Conservation (phyloP, 2,113 vertebrate species). For the Antigone vipio region DNA sequence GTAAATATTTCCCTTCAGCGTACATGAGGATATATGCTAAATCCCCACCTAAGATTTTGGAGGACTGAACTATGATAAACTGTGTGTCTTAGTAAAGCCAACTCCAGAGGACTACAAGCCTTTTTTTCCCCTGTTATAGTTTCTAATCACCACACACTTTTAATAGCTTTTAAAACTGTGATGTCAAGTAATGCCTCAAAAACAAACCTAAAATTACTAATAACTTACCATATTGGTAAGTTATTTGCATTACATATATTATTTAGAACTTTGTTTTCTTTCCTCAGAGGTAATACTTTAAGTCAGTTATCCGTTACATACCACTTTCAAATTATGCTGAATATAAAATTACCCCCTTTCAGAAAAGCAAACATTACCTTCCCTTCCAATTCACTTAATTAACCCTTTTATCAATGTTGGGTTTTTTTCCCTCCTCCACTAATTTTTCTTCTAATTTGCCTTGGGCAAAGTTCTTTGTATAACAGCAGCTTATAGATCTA, state of each 20-base stretch:
- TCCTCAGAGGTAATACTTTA: not conserved
- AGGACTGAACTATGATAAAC: not conserved
- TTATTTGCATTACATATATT: not conserved
- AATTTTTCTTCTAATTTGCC: constrained; percentile 44
- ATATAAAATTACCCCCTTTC: constrained; percentile 2
- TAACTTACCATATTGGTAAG: not conserved
- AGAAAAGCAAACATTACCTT: constrained; percentile 27
- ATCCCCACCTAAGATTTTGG: not conserved
- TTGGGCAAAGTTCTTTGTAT: constrained; percentile 52
- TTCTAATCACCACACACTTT: not conserved
- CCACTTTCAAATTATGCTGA: constrained; percentile 4
- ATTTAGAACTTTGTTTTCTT: not conserved
- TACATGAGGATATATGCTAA: not conserved
- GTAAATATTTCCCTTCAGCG: not conserved
- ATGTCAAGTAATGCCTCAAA: not conserved
- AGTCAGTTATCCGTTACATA: not conserved
- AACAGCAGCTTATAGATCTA: constrained; percentile 43
- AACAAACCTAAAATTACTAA: not conserved
- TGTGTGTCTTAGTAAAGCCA: not conserved
- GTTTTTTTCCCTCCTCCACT: constrained; percentile 23
- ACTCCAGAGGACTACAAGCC: not conserved
- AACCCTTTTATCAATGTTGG: constrained; percentile 50
- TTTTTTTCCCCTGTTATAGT: not conserved
- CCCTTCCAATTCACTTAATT: constrained; percentile 49
- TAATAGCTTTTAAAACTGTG: not conserved